These are phyloP conservation scores for Lutraria rhynchaena DNA, from an alignment of 1,140 invertebrate genomes.

Conservation along the genomic window DNA sequence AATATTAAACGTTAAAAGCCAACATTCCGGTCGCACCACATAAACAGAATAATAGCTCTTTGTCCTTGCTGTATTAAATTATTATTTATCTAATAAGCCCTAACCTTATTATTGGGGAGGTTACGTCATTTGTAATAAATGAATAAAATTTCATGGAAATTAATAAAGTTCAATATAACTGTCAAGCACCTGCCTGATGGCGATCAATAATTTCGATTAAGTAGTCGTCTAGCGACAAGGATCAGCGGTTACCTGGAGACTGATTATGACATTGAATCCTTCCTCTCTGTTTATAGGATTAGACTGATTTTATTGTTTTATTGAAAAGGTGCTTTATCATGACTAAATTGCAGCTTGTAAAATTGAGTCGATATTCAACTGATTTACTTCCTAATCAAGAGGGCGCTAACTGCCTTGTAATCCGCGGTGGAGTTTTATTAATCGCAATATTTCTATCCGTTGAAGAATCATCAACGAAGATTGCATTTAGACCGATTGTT, in stretches of 20 bases:
- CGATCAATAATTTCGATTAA: slow-evolving; percentile 61
- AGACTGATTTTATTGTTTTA: slow-evolving; percentile 59
- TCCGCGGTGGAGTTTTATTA: background rate
- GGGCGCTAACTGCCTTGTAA: background rate
- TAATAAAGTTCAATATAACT: slow-evolving; percentile 60
- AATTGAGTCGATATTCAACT: slow-evolving; percentile 31
- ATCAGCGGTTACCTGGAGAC: slow-evolving; percentile 58
- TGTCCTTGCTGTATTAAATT: slow-evolving; percentile 11
- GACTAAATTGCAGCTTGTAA: slow-evolving; percentile 45
- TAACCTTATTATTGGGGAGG: background rate
- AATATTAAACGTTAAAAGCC: too few species aligned
- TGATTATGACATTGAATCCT: slow-evolving; percentile 53
- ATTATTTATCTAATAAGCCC: slow-evolving; percentile 37
- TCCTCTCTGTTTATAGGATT: slow-evolving; percentile 53
- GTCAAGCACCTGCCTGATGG: slow-evolving; percentile 56
- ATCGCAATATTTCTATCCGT: too few species aligned
- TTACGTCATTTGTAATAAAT: slow-evolving; percentile 44
- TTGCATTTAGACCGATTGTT: too few species aligned
- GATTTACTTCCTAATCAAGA: slow-evolving; percentile 52
- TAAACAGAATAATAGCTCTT: too few species aligned
- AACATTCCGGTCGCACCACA: too few species aligned
- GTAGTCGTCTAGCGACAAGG: slow-evolving; percentile 46
- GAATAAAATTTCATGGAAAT: slow-evolving; percentile 56
- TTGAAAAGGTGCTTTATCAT: slow-evolving; percentile 58
- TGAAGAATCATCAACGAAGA: too few species aligned